Conservation (phyloP, 2,113 vertebrate genomes). For the Mus spicilegus region DNA sequence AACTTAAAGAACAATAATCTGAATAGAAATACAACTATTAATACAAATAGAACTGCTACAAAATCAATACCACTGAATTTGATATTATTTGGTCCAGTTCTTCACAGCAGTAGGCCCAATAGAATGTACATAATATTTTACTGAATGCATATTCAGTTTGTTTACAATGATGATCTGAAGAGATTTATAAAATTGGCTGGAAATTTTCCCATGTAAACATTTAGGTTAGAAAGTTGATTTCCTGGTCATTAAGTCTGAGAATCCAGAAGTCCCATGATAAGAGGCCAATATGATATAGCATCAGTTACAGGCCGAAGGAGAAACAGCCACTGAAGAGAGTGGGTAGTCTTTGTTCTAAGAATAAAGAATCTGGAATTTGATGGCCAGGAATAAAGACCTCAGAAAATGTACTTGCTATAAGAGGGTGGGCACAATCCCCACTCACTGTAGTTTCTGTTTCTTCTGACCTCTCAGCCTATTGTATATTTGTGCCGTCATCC, state of each 20-base stretch:
- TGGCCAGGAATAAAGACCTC: background rate
- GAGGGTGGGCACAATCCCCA: background rate
- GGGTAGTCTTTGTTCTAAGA: background rate
- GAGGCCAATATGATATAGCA: too few relatives aligned
- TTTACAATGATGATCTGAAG: rapidly evolving
- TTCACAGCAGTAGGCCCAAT: background rate
- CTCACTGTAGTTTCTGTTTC: background rate
- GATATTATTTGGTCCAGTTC: background rate
- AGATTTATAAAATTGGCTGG: background rate
- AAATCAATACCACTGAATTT: background rate
- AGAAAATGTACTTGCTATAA: background rate
- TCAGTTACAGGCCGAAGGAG: background rate
- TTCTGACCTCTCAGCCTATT: too few relatives aligned
- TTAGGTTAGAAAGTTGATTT: background rate
- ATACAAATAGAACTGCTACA: background rate
- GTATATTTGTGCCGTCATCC: too few relatives aligned
- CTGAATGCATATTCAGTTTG: background rate
- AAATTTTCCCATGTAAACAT: background rate
- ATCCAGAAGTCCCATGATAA: background rate
- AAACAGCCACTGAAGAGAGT: background rate
- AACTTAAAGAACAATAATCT: background rate
- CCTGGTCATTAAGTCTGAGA: background rate
- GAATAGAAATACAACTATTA: background rate
- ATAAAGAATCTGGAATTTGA: background rate
- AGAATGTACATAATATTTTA: background rate